A percentile compares a stretch with the other conserved stretches of the same genome.
Evolutionary conservation across 2,113 vertebrate species (phyloP).

Genomic region (Siphamia tubifer): DNA sequence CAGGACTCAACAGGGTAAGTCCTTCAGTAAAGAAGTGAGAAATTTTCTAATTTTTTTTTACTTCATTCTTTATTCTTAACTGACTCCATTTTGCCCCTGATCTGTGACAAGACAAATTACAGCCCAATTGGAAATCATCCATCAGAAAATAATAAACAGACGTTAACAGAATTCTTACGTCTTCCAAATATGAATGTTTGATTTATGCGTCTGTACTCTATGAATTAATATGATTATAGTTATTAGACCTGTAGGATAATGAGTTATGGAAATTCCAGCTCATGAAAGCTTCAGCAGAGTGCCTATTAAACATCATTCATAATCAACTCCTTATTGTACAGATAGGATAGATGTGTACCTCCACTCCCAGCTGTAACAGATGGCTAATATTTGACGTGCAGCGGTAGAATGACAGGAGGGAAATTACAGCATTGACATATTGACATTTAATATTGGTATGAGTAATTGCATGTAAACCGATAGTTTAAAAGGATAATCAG

Average conservation of each 20-base stretch:
- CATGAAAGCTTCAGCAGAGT: constrained; percentile 36
- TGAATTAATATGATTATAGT: constrained; percentile 66
- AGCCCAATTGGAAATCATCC: constrained; percentile 5
- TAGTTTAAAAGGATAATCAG: constrained; percentile 20
- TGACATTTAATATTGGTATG: constrained; percentile 54
- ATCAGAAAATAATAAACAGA: constrained; percentile 54
- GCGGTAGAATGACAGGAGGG: constrained; percentile 46
- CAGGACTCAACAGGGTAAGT: no score
- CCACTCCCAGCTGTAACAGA: constrained; percentile 35
- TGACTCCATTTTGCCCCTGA: not conserved
- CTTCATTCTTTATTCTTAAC: not conserved
- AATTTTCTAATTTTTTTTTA: not conserved
- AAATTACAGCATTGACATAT: constrained; percentile 52
- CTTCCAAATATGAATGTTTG: constrained; percentile 50
- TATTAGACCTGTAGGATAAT: constrained; percentile 66
- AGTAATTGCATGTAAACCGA: constrained; percentile 28
- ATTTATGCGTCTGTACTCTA: constrained; percentile 37
- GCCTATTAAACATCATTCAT: constrained; percentile 54
- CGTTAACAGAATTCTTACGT: constrained; percentile 38
- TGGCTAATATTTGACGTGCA: constrained; percentile 54
- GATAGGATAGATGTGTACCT: constrained; percentile 37
- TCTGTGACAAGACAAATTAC: constrained; percentile 21
- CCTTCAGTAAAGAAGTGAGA: not conserved
- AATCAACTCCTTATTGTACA: constrained; percentile 50
- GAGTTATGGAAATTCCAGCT: constrained; percentile 63